Evolutionary conservation across 2,797 vertebrate species (phyloP), one percentile per base, ranked within the genome.

Genomic region (Labroides dimidiatus): DNA sequence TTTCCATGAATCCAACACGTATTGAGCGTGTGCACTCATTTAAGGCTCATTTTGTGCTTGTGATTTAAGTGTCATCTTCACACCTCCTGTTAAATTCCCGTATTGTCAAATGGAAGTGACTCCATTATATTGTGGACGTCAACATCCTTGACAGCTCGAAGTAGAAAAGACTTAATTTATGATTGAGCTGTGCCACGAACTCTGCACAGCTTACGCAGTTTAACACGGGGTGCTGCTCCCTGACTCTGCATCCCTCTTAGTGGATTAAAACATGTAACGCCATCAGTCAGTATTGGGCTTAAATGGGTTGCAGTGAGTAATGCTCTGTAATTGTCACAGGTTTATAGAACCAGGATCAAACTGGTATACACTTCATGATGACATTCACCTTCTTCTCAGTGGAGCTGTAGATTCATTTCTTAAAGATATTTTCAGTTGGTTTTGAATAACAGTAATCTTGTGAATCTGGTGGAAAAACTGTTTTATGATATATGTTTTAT

Each of bases 101-200:
- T 77, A 69, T 90, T 90, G 86, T 91, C 90, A 70, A 86, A 86
- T 68, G 66, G 84, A 76, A 80, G 61, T 23, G 57, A 84, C 77
- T 81, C 44, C 37, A 33, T 77, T 77, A n/a, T 54, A 19, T 63
- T 52, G 54, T 41, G 39, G 24, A 66, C 80, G 75, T 81, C 80
- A 73, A 75, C 75, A 69, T 64, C 39, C 64, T 76, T 36, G 11
- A 58, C 68, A 45, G 74, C 65, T 83, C 66, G 53, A 44, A 74
- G 77, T 66, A 66, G 67, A 76, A 78, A 77, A 61, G 49, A 51
- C 43, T 54, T 54, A 33, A 67, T 74, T 71, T 71, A 60, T 77
- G 47, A 79, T 61, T 44, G 62, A 69, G 64, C 43, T 69, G 64
- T 73, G 63, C 57, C 75, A 78, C 74, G 27, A 16, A 72, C 57